Evolutionary conservation across 2,797 vertebrate species (phyloP).

Genomic region (Anguilla megastoma): DNA sequence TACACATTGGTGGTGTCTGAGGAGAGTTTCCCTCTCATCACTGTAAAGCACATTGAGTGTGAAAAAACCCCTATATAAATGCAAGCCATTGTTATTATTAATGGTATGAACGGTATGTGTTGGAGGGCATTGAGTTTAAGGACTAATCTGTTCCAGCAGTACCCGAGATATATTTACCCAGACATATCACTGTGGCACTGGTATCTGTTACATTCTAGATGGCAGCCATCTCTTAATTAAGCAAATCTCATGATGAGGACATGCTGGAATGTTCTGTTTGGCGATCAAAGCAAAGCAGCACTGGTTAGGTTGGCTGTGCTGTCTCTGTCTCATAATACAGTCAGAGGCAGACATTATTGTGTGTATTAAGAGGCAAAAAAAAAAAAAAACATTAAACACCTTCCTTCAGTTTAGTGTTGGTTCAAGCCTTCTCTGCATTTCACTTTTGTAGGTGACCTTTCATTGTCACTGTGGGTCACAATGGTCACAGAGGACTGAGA

Average conservation of each 20-base stretch:
- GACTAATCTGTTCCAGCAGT: conserved; percentile 12
- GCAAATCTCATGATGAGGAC: neutral
- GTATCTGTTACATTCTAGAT: conserved; percentile 22
- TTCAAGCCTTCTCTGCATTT: neutral
- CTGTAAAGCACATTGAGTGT: neutral
- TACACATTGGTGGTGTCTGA: no score
- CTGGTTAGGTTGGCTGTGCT: neutral
- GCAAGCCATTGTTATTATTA: neutral
- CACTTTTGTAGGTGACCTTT: conserved; percentile 44
- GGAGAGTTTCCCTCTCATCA: no score
- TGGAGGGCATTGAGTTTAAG: neutral
- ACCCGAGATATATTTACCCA: conserved; percentile 26
- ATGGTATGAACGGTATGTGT: neutral
- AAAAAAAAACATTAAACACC: neutral
- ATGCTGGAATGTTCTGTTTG: neutral
- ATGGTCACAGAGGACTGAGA: conserved; percentile 15
- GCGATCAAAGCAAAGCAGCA: neutral
- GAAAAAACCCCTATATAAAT: neutral
- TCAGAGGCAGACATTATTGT: neutral
- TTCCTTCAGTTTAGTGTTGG: neutral
- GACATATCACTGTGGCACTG: neutral
- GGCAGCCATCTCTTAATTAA: neutral
- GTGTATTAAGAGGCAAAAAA: neutral
- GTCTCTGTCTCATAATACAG: neutral
- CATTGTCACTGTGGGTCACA: conserved; percentile 41